Evolutionary conservation across 2,888 invertebrate species (phyloP).

Genomic region (Linyphia triangularis): DNA sequence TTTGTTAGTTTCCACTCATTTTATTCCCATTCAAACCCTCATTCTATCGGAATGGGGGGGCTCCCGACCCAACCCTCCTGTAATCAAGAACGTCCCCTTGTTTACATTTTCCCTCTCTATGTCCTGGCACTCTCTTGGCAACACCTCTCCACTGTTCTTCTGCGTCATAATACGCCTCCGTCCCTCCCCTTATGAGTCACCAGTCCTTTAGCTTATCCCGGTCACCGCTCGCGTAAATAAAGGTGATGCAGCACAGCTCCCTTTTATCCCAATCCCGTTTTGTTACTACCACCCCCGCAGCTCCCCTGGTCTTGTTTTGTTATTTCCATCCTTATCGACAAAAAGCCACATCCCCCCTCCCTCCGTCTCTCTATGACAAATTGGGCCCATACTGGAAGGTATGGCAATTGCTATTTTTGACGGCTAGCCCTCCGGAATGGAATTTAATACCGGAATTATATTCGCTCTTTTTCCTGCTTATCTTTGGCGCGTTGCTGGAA

Average conservation of each 20-base stretch:
- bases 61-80: background rate
- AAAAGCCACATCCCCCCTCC: constrained; percentile 44
- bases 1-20: background rate
- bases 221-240: constrained; percentile 44
- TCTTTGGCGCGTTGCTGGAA: constrained; percentile 30
- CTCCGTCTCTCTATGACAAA: constrained; percentile 59
- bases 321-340: constrained; percentile 42
- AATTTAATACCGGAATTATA: constrained; percentile 70
- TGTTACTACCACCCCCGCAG: constrained; percentile 57
- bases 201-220: constrained; percentile 4
- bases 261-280: constrained; percentile 46
- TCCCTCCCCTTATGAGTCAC: constrained; percentile 32
- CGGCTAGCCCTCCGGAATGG: constrained; percentile 45
- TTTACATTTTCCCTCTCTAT: constrained; percentile 20
- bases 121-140: background rate
- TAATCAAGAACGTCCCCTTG: constrained; percentile 8
- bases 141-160: background rate
- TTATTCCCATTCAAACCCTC: background rate
- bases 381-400: constrained; percentile 46
- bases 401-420: constrained; percentile 53
- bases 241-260: constrained; percentile 1
- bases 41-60: background rate
- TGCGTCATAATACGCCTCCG: constrained; percentile 9
- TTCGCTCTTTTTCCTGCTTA: constrained; percentile 11
- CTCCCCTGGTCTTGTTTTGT: background rate